Evolutionary conservation across 2,888 invertebrate genomes (phyloP), one percentile per base, ranked within the genome.

Genomic region (Oxytorus armatus): DNA sequence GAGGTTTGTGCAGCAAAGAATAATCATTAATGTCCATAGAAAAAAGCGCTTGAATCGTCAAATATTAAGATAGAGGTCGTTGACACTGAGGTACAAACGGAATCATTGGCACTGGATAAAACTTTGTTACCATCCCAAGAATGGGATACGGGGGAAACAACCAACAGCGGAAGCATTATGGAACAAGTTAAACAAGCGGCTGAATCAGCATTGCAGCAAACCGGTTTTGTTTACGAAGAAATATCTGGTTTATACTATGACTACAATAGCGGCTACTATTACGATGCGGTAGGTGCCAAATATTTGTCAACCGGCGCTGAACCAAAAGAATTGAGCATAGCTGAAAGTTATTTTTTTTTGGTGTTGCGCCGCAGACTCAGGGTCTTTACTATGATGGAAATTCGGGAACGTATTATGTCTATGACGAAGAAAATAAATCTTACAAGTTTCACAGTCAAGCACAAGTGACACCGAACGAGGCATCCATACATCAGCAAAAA

Each of bases 361-460:
- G 53, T 57, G 79, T 69, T 77, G 83, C 77, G 82, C 92, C 92
- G 49, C 88, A 98, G 98, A 96, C 96, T 90, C 94, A 96, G 86
- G 96, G 96, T 0, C 93, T 98, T 29, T 98, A 98, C 90, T 98
- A 98, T 89, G 97, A 98, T 92, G 96, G 97, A 4, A 95, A 96
- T 83, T 95, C 95, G 33, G 96, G 96, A 1, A 96, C 95, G 72
- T 98, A 98, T 91, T 96, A 97, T 88, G 94, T 94, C 86, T 98
- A 96, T 89, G 96, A 98, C 86, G 94, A 95, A 85, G 94, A 95
- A 33, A 96, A 94, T 66, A 94, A 96, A 86, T 93, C 94, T 39
- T 97, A 97, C 92, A 94, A 95, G 76, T 97, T 96, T 91, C 96
- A 97, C 92, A 97, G 97, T 1, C 96, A 96, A 92, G 94, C 95